Base-by-base conservation (phyloP, 92 coral and sea anemone species). In the Heliopora coerulea region DNA sequence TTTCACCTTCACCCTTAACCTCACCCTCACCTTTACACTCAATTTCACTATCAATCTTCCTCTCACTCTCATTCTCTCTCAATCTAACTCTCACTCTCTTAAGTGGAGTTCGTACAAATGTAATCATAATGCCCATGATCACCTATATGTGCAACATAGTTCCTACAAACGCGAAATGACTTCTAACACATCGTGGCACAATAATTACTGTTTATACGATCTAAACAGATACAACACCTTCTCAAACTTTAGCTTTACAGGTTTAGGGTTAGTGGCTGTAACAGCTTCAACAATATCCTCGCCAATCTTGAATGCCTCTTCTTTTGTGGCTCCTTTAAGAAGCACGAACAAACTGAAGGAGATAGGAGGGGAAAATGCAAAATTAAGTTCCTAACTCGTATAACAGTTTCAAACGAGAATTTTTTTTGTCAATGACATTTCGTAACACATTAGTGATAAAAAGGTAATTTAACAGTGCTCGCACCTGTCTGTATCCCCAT, bases 401-500 rank as follows among this genome's bases (percentile, higher is more conserved):
- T 4, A 37, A 37, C 42, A 37, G 42, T 37, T 37, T 37, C 11
- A 4, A 37, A 37, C 42, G 42, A 37, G 6, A 37, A 4, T 37
- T 37, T 11, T 11, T 12, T 34, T 37, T 29, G 13, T 1, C 15
- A 23, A 58, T 2, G 41, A 23, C 40, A 74, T 24, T 58, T 65
- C 56, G 21, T 9, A 54, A 65, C n/a, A 26, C 62, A 17, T 30
- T 32, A 18, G 40, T 10, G 5, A 12, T 31, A 52, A 39, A 18
- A 39, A 34, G n/a, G n/a, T n/a, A n/a, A 14, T 34, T 26, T 54
- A 32, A 21, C 42, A n/a, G 44, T 19, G 37, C 60, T 3, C 62
- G 41, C 58, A 91, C 97, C 97, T 95, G 84, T 95, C 99, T 0
- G 99, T 95, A 56, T 95, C 99, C 6, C 99, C 97, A 59, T 90